Evolutionary conservation across 2,888 invertebrate genomes (phyloP), one percentile per base, ranked within the genome.

Genomic region (Philaethria dido): DNA sequence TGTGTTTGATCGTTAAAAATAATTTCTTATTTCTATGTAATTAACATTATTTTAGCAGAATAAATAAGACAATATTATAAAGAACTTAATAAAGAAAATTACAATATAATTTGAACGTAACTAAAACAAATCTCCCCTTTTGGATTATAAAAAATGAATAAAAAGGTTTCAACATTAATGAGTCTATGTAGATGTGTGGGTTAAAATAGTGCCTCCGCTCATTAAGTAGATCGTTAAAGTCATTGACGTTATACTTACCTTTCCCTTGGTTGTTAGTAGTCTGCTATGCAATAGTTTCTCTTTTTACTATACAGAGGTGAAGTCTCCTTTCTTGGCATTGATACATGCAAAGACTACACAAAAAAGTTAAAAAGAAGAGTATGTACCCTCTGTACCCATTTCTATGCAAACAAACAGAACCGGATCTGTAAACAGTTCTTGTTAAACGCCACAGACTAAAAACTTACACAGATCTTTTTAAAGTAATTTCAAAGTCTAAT

Each of bases 181-280:
- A 72, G 71, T 69, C 69, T 66, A 62, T 62, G 52, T 61, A 52
- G 42, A 57, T 16, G 68, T 73, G 66, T 70, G 69, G 36, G 48
- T 63, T 73, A 73, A 63, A 72, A 74, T 72, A 68, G 68, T 71
- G 65, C 65, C 69, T 69, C 68, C 68, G 70, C 73, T 73, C 71
- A 72, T 73, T 73, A 73, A 72, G 73, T 74, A 71, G 71, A 73
- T 73, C 73, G 69, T 74, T 74, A 72, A 70, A 73, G 66, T 69
- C 71, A 70, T 69, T 72, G 69, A 73, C 62, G 66, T 57, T 67
- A 70, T 71, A 68, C 65, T 72, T 68, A 60, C 57, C 68, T 67
- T 72, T 62, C 70, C 67, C 72, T 72, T 69, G 63, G 73, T 73
- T 69, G 69, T 73, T 72, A 70, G 65, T 64, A 62, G 65, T 52